Percentiles rank a stretch among this genome's conserved stretches.
phyloP scores from a whole-genome alignment of 2,797 vertebrate genomes.

The Peromyscus eremicus region DNA sequence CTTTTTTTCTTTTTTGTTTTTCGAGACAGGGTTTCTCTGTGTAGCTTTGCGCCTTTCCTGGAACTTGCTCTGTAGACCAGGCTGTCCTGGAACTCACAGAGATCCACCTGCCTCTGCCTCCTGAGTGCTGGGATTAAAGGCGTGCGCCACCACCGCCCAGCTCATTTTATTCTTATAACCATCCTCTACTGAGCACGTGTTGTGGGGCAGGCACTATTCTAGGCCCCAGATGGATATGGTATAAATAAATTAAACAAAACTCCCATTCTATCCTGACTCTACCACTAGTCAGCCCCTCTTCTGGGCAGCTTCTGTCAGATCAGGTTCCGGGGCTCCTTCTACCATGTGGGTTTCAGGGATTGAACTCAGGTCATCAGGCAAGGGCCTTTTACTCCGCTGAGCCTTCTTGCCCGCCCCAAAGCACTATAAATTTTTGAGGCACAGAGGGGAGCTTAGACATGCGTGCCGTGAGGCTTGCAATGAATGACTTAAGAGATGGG shows the following conservation, averaged over 20 bases:
- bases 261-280: neutral
- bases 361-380: too few relatives aligned
- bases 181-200: neutral
- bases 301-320: too few relatives aligned
- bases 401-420: neutral
- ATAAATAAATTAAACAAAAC: neutral
- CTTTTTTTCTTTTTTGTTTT: too few relatives aligned
- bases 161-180: neutral
- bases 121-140: too few relatives aligned
- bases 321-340: neutral
- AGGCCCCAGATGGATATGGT: neutral
- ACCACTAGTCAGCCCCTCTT: rapidly evolving
- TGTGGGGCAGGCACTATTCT: neutral
- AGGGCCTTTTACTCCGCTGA: neutral
- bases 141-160: too few relatives aligned
- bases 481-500: neutral
- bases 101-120: too few relatives aligned
- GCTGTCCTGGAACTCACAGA: too few relatives aligned
- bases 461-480: neutral
- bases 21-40: too few relatives aligned
- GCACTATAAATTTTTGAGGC: neutral
- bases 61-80: too few relatives aligned
- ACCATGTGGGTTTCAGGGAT: neutral
- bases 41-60: too few relatives aligned
- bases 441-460: neutral